phyloP scores from a whole-genome alignment of 2,888 invertebrate genomes.

The Metalampra italica region DNA sequence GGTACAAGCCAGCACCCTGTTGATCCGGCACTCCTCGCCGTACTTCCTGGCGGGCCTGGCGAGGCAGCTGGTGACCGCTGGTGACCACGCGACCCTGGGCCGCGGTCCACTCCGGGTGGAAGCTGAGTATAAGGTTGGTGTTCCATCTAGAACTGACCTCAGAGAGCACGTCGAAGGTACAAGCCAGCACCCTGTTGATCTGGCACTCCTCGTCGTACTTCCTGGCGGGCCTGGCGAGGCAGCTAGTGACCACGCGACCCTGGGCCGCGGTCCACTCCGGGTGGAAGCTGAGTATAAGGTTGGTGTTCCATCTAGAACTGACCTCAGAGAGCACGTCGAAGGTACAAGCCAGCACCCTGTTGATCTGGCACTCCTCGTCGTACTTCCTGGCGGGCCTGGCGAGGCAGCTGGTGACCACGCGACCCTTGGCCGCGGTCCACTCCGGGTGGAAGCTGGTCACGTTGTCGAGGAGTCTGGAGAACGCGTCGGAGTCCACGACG shows the following conservation, averaged over 20 bases:
- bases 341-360: slow-evolving; percentile 53
- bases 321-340: slow-evolving; percentile 66
- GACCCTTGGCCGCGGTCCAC: slow-evolving; percentile 53
- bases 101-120: slow-evolving; percentile 44
- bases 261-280: slow-evolving; percentile 51
- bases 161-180: slow-evolving; percentile 58
- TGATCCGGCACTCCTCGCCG: slow-evolving; percentile 50
- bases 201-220: slow-evolving; percentile 48
- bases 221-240: slow-evolving; percentile 35
- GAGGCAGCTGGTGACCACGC: slow-evolving; percentile 56
- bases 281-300: no score
- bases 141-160: slow-evolving; percentile 50
- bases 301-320: slow-evolving; percentile 13
- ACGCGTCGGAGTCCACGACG: slow-evolving; percentile 40
- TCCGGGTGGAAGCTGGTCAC: slow-evolving; percentile 38
- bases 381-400: slow-evolving; percentile 35
- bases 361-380: slow-evolving; percentile 50
- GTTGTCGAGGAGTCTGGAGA: slow-evolving; percentile 49
- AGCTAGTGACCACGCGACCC: slow-evolving; percentile 53
- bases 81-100: slow-evolving; percentile 52
- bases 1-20: slow-evolving; percentile 55
- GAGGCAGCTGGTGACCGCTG: slow-evolving; percentile 58
- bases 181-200: slow-evolving; percentile 56
- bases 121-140: no score
- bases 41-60: slow-evolving; percentile 35